phyloP scores from a whole-genome alignment of 2,888 invertebrate species.

The Drosophila anceps region DNA sequence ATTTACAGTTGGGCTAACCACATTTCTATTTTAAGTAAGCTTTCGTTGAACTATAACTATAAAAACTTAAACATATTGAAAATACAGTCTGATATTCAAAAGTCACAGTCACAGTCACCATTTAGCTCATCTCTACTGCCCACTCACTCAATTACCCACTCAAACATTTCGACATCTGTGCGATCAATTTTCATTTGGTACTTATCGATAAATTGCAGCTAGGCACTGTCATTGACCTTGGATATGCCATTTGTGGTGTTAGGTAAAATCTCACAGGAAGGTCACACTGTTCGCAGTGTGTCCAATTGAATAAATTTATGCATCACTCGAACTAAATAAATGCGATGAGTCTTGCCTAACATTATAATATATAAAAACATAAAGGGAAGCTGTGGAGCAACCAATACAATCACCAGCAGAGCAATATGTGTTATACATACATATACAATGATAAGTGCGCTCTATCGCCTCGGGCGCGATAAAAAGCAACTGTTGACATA shows the following conservation, averaged over 20 bases:
- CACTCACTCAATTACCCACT: constrained; percentile 1
- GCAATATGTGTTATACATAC: not conserved
- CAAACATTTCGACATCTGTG: constrained; percentile 28
- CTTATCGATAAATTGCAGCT: constrained; percentile 42
- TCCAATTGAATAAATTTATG: constrained; percentile 38
- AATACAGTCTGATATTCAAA: not conserved
- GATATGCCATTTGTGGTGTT: constrained; percentile 5
- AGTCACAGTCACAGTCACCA: not conserved
- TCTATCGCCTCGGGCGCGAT: constrained; percentile 70
- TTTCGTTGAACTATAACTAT: too few species aligned
- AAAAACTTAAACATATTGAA: not conserved
- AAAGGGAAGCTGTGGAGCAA: constrained; percentile 38
- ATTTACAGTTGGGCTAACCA: not conserved
- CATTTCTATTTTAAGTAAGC: too few species aligned
- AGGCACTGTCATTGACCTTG: constrained; percentile 36
- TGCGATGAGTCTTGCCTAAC: constrained; percentile 38
- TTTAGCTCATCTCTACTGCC: constrained; percentile 9
- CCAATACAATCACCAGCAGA: constrained; percentile 11
- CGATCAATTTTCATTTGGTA: constrained; percentile 33
- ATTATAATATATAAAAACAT: constrained; percentile 33
- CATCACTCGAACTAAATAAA: constrained; percentile 26
- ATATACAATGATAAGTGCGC: constrained; percentile 47
- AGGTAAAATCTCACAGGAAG: constrained; percentile 30
- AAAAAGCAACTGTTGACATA: constrained; percentile 66
- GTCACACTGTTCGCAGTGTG: constrained; percentile 23